Percentiles rank a stretch among this genome's conserved stretches.
Evolutionary conservation across 2,797 vertebrate genomes (phyloP).

Genomic region (Falco berigora): DNA sequence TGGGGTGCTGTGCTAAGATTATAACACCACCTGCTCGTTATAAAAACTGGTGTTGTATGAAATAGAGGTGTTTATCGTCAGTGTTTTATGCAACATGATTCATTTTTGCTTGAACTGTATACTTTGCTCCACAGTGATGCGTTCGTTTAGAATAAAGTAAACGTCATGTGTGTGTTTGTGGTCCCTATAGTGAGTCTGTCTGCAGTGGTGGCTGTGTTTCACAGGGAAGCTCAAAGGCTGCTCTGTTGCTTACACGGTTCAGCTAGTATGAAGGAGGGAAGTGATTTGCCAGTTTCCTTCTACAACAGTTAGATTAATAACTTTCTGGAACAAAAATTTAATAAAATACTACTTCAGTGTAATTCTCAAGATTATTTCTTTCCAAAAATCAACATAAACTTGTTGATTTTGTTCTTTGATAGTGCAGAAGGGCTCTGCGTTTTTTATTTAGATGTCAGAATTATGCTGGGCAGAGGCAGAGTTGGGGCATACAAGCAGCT

Average conservation of each 20-base stretch:
- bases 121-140: background rate
- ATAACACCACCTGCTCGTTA: background rate
- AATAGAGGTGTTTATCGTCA: background rate
- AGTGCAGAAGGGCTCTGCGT: background rate
- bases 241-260: background rate
- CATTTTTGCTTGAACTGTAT: background rate
- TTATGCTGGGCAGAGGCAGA: background rate
- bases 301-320: background rate
- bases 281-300: background rate
- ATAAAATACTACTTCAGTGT: background rate
- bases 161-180: background rate
- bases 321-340: background rate
- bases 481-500: background rate
- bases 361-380: background rate
- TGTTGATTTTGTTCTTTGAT: background rate
- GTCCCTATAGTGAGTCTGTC: background rate
- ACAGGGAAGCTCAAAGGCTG: background rate
- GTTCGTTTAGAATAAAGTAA: background rate
- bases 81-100: background rate
- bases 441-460: background rate
- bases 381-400: background rate
- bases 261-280: background rate
- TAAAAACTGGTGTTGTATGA: background rate
- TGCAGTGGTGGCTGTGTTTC: background rate
- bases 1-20: background rate